A percentile compares a stretch with the other conserved stretches of the same genome.
These are phyloP conservation scores for Poeciliopsis presidionis DNA, from an alignment of 2,797 vertebrate genomes.

Conservation along the genomic window DNA sequence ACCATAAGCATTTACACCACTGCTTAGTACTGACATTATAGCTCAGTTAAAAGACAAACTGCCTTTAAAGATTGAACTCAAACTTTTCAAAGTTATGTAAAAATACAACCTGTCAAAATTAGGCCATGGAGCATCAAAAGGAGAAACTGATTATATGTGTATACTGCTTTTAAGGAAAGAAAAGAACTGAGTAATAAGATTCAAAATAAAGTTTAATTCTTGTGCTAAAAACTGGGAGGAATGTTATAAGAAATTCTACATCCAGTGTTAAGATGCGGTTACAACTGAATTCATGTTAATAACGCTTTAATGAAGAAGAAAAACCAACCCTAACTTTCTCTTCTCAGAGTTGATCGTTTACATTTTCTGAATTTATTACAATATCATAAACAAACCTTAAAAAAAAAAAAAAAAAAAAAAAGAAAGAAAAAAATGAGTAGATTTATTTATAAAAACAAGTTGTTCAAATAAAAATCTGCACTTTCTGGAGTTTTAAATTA, in stretches of 20 bases:
- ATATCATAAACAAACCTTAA: slow-evolving; percentile 49
- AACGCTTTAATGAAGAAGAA: not conserved
- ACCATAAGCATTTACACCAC: not conserved
- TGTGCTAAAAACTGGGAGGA: slow-evolving; percentile 1
- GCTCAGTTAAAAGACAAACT: not conserved
- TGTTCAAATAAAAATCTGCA: slow-evolving; percentile 51
- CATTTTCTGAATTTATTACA: slow-evolving; percentile 69
- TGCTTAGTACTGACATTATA: not conserved
- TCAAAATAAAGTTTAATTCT: not conserved
- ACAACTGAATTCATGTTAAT: not conserved
- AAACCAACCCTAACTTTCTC: not conserved
- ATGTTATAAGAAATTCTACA: not conserved
- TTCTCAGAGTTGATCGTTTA: slow-evolving; percentile 20
- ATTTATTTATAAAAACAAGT: slow-evolving; percentile 29
- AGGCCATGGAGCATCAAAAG: not conserved
- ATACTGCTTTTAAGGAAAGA: too few species aligned
- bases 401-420: slow-evolving; percentile 64
- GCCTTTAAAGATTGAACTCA: not conserved
- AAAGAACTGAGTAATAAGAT: not conserved
- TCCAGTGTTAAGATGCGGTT: not conserved
- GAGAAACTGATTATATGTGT: not conserved
- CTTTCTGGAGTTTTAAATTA: slow-evolving; percentile 69
- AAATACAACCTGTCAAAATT: not conserved
- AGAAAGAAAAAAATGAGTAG: slow-evolving; percentile 52
- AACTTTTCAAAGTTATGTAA: not conserved